Conservation (phyloP, 2,797 vertebrate species). For the Scleropages formosus region DNA sequence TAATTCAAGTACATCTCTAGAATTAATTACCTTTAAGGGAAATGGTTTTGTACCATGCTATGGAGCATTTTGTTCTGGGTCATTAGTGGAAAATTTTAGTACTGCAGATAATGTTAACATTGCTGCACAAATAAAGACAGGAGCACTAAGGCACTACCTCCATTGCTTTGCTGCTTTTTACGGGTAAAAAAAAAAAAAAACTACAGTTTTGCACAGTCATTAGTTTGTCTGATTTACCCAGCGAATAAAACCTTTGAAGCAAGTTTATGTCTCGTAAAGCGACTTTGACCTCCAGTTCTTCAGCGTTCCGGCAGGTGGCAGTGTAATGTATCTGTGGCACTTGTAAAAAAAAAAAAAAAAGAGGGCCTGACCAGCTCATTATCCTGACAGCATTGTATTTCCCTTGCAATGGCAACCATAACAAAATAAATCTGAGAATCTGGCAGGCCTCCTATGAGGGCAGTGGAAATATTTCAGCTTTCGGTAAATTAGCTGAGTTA, state of each 20-base stretch:
- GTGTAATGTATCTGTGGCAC: slow-evolving; percentile 34
- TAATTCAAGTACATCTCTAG: slow-evolving; percentile 18
- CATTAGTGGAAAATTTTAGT: no score
- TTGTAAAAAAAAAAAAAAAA: background rate
- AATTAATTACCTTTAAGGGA: slow-evolving; percentile 16
- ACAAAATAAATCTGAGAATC: slow-evolving; percentile 20
- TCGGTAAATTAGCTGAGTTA: background rate
- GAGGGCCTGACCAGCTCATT: background rate
- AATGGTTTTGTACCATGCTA: background rate
- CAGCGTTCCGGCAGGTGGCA: slow-evolving; percentile 47
- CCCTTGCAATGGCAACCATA: slow-evolving; percentile 34
- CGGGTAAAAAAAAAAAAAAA: no score
- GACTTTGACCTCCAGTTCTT: slow-evolving; percentile 27
- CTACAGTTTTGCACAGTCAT: slow-evolving; percentile 1
- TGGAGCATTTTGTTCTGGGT: background rate
- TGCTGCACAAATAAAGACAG: no score
- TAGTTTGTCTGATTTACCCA: background rate
- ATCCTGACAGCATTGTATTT: slow-evolving; percentile 15
- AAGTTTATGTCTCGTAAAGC: no score
- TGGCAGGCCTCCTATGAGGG: background rate
- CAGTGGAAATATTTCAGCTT: background rate
- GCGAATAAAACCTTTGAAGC: background rate
- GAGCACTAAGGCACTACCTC: no score
- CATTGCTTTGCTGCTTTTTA: no score
- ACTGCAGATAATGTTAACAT: no score